Evolutionary conservation across 2,113 vertebrate genomes (phyloP), one percentile per base, ranked within the genome.

Genomic region (Rissa tridactyla): DNA sequence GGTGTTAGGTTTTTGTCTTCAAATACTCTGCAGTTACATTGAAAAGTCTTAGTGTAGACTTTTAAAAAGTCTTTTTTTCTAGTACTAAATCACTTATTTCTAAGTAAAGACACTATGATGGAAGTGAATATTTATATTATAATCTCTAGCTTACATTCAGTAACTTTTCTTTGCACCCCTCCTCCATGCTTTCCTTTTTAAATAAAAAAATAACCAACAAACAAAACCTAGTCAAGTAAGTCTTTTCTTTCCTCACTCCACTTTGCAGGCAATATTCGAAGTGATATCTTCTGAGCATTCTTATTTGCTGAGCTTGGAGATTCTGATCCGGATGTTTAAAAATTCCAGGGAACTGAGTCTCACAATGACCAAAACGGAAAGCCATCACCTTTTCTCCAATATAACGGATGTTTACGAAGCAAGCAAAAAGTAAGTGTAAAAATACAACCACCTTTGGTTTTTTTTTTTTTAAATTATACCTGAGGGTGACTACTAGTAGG

Each of bases 231-330:
- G 5, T 90, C 66, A 36, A 13, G 3, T 91, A 77, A 82, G 15
- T 68, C 20, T 96, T 47, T 61, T 69, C 54, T 40, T 72, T 23
- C n/a, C 15, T 15, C 12, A 25, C 38, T 92, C 68, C 36, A 2
- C 68, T 88, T 49, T 38, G 40, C 86, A 99, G 99, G 98, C 99
- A 7, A 99, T 99, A 96, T 99, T 99, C 97, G 99, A 99, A 97
- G 98, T 99, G 91, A 99, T 99, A 86, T 99, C 99, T 40, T 99
- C 99, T 4, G 99, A 99, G 93, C 99, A 99, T 97, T 99, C 99
- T 2, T 99, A 99, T 25, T 98, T 99, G 62, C 99, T 99, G 97
- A 99, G 99, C 96, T 98, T 99, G 96, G 99, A 99, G 96, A 99
- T 99, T 97, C 98, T 99, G 58, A 99, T 99, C 95, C 98, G 98